Percentiles rank a stretch among this genome's conserved stretches.
phyloP scores from a whole-genome alignment of 2,113 vertebrate genomes.

The Pongo pygmaeus region DNA sequence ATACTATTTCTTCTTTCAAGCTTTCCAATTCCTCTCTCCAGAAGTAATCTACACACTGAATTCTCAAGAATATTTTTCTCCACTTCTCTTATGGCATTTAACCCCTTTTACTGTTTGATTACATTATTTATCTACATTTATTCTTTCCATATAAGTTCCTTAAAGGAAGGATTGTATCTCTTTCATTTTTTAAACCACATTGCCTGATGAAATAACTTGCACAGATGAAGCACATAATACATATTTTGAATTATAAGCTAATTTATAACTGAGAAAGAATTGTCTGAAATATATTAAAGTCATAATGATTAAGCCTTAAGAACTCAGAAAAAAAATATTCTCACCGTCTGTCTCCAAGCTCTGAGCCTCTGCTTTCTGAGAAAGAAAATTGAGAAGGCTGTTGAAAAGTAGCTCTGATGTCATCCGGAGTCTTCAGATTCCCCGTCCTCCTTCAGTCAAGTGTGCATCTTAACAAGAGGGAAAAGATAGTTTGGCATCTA shows the following conservation, averaged over 20 bases:
- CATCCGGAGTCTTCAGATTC: conserved; percentile 58
- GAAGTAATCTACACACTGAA: background rate
- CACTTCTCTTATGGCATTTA: background rate
- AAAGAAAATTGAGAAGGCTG: conserved; percentile 57
- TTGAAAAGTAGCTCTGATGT: conserved; percentile 55
- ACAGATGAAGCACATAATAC: conserved; percentile 19
- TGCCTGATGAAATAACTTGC: conserved; percentile 17
- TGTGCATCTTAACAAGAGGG: conserved; percentile 32
- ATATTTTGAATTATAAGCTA: conserved; percentile 24
- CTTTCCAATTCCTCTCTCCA: background rate
- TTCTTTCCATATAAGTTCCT: background rate
- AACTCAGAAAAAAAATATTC: conserved; percentile 34
- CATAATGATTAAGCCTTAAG: conserved; percentile 11
- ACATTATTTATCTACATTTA: background rate
- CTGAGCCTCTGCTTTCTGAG: conserved; percentile 59
- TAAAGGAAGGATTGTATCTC: background rate
- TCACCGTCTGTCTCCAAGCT: conserved; percentile 56
- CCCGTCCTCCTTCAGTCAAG: background rate
- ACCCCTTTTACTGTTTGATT: background rate
- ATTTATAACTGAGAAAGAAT: conserved; percentile 2
- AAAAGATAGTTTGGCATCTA: conserved; percentile 17
- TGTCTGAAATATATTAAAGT: conserved; percentile 37
- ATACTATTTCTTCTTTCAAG: background rate
- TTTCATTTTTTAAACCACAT: background rate
- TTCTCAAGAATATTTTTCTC: background rate